Conservation (phyloP, 2,113 vertebrate species). For the Drymodes brunneopygia region DNA sequence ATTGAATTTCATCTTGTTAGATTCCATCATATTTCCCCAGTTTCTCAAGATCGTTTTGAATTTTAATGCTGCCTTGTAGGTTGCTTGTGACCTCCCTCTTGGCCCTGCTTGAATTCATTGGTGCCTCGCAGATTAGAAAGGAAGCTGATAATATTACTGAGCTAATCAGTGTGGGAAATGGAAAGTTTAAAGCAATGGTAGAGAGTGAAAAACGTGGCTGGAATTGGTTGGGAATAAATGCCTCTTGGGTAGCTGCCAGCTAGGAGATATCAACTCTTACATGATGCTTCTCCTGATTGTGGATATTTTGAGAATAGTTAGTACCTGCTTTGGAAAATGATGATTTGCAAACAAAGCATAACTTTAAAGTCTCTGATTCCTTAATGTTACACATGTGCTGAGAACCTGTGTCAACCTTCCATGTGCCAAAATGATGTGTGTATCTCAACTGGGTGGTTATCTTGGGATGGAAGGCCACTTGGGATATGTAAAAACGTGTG, state of each 20-base stretch:
- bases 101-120: not conserved
- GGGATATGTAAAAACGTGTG: not conserved
- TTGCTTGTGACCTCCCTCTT: not conserved
- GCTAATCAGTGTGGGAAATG: slow-evolving; percentile 2
- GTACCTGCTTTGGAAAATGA: not conserved
- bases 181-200: not conserved
- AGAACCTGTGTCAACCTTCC: not conserved
- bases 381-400: not conserved
- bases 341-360: not conserved
- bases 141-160: not conserved
- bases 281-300: not conserved
- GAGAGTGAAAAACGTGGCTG: not conserved
- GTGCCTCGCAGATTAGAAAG: slow-evolving; percentile 5
- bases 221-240: not conserved
- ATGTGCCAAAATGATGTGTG: fast-evolving
- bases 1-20: slow-evolving; percentile 5
- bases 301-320: not conserved
- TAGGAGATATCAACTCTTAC: not conserved
- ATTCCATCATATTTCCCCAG: slow-evolving; percentile 38
- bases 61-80: not conserved
- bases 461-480: not conserved
- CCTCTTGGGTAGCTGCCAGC: not conserved
- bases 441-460: not conserved
- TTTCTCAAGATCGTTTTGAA: slow-evolving; percentile 16
- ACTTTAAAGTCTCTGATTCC: not conserved